A percentile compares a stretch with the other conserved stretches of the same genome.
phyloP scores from a whole-genome alignment of 2,888 invertebrate genomes.

The Eupeodes latifasciatus region DNA sequence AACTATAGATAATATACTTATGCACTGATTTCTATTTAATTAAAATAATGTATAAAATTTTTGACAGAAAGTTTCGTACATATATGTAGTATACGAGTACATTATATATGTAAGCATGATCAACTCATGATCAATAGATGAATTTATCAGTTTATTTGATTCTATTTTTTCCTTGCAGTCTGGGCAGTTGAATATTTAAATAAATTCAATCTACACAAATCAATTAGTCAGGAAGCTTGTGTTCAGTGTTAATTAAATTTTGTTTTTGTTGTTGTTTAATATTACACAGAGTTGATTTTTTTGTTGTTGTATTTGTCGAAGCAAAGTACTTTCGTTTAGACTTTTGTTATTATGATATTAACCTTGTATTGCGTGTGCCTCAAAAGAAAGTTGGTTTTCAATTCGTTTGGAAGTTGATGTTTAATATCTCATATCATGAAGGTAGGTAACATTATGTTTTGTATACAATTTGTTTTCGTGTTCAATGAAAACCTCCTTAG shows the following conservation, averaged over 20 bases:
- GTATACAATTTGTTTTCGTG: too few relatives aligned
- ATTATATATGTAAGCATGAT: slow-evolving; percentile 40
- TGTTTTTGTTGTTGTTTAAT: slow-evolving; percentile 16
- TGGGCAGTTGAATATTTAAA: slow-evolving; percentile 25
- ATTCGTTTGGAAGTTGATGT: slow-evolving; percentile 30
- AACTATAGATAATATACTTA: neutral
- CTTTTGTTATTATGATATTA: slow-evolving; percentile 10
- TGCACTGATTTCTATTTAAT: neutral
- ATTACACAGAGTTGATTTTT: neutral
- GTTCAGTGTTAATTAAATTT: neutral
- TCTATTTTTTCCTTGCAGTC: neutral
- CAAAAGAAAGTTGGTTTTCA: slow-evolving; percentile 26
- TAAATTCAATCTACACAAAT: slow-evolving; percentile 17
- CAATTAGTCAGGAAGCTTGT: slow-evolving; percentile 30
- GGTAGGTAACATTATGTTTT: neutral
- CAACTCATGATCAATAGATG: slow-evolving; percentile 63
- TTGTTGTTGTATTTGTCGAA: neutral
- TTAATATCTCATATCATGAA: neutral
- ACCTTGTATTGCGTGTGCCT: slow-evolving; percentile 5
- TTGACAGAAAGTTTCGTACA: slow-evolving; percentile 14
- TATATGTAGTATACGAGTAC: too few relatives aligned
- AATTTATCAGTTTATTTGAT: slow-evolving; percentile 38
- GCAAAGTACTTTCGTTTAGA: slow-evolving; percentile 12
- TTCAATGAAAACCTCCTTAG: too few relatives aligned
- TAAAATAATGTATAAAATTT: slow-evolving; percentile 19